Base-by-base conservation (phyloP, 2,888 invertebrate species). In the Eretmocerus hayati region DNA sequence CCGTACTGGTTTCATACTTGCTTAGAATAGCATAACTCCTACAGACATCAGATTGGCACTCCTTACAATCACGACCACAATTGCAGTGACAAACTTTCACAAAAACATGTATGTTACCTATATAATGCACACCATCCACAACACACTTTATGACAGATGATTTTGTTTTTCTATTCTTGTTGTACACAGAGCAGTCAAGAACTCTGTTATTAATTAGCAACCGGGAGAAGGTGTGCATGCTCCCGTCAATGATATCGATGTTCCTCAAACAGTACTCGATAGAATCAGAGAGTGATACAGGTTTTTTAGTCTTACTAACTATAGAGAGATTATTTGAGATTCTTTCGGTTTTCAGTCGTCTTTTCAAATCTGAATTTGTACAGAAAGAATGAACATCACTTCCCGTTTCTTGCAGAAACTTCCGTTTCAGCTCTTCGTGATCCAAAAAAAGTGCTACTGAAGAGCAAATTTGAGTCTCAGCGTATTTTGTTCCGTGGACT, bases 51-150 rank as follows among this genome's bases (percentile, higher is more conserved):
- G 8, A 4, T 5, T 22, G 9, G 8, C 39, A 39, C 15, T 39
- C 22, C 5, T 2, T 13, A 33, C 33, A 32, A n/a, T n/a, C 23
- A 18, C 15, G 8, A 15, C 5, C 22, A 5, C 21, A 33, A 8
- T 15, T 22, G 22, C 42, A 42, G 15, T 42, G 3, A 33, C 42
- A 42, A 15, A 42, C 26, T 42, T 42, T 33, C 4, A 42, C 15
- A 32, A 42, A 42, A 9, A 42, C 11, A 22, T 42, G 15, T 15
- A 33, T 15, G 15, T 2, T 8, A 8, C 33, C 42, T 42, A 42
- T n/a, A n/a, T n/a, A n/a, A n/a, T n/a, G n/a, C 16, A 22, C 18
- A 11, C 16, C 33, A n/a, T 33, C 15, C 4, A 32, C 2, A 42
- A 15, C 6, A 19, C 23, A 32, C 22, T 16, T 22, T 15, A 42